These are phyloP conservation scores for Myopa testacea DNA, from an alignment of 2,888 invertebrate species.

Conservation along the genomic window DNA sequence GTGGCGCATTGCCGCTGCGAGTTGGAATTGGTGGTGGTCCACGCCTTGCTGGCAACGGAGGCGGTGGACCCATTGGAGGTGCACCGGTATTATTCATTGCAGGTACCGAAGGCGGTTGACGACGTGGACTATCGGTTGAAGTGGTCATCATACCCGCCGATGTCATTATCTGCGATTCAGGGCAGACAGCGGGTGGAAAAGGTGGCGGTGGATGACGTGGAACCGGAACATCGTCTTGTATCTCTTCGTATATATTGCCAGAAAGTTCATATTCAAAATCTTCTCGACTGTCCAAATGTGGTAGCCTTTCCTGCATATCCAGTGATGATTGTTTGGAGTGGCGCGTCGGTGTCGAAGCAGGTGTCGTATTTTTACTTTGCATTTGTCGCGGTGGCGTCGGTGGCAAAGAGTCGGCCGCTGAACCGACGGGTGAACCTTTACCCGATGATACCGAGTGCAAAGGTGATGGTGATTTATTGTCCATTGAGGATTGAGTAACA, in stretches of 20 bases:
- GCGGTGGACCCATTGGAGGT: constrained; percentile 70
- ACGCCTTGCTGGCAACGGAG: constrained; percentile 72
- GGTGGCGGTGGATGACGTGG: constrained; percentile 74
- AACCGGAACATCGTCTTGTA: constrained; percentile 71
- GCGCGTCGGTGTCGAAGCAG: constrained; percentile 59
- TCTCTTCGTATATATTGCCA: constrained; percentile 72
- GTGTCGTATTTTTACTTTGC: constrained; percentile 60
- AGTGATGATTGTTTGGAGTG: constrained; percentile 58
- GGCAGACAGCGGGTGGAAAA: constrained; percentile 68
- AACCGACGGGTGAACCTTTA: constrained; percentile 56
- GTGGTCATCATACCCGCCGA: constrained; percentile 41
- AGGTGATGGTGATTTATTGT: constrained; percentile 54
- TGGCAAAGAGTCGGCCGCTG: constrained; percentile 50
- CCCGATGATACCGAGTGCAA: constrained; percentile 55
- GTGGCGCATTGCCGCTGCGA: constrained; percentile 66
- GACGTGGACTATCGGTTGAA: constrained; percentile 43
- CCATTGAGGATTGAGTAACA: constrained; percentile 61
- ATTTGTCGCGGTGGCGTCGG: constrained; percentile 61
- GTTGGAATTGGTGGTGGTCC: constrained; percentile 68
- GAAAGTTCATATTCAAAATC: constrained; percentile 24
- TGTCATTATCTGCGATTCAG: constrained; percentile 65
- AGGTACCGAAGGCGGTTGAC: constrained; percentile 43
- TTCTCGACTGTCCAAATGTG: constrained; percentile 45
- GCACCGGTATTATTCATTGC: constrained; percentile 63
- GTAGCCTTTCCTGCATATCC: constrained; percentile 47